Conservation (phyloP, 1,140 invertebrate species). For the Musca domestica region DNA sequence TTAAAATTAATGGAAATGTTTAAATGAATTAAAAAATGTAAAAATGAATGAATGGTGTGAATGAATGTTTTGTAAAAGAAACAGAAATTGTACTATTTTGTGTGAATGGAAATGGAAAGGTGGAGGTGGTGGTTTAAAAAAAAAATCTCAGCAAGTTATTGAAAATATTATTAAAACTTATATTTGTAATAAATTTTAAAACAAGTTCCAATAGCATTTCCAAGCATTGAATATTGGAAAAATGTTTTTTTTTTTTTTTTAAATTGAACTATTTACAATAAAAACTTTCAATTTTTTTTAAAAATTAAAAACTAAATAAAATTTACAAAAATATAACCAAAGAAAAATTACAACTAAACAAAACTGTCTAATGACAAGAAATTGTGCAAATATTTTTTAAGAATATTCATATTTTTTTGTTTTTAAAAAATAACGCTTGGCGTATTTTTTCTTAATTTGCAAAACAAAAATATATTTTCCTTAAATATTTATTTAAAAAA, state of each 20-base stretch:
- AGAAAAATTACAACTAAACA: slow-evolving; percentile 23
- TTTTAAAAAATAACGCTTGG: slow-evolving; percentile 42
- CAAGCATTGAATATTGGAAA: neutral
- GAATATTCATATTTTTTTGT: neutral
- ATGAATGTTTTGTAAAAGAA: neutral
- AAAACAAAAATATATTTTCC: slow-evolving; percentile 29
- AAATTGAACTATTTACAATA: slow-evolving; percentile 15
- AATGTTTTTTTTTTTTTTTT: neutral
- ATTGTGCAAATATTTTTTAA: slow-evolving; percentile 16
- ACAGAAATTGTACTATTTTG: slow-evolving; percentile 8
- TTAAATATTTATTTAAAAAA: slow-evolving; percentile 37
- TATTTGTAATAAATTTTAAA: neutral
- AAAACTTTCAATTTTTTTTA: slow-evolving; percentile 8
- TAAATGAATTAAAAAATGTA: neutral
- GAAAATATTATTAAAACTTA: slow-evolving; percentile 1
- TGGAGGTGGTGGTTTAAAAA: neutral
- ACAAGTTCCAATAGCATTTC: neutral
- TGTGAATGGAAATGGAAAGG: neutral
- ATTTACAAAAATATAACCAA: slow-evolving; percentile 3
- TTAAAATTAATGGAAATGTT: slow-evolving; percentile 22
- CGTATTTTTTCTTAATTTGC: slow-evolving; percentile 28
- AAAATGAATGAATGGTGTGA: neutral
- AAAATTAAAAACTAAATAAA: slow-evolving; percentile 3
- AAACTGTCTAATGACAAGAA: slow-evolving; percentile 31
- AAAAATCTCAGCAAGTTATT: slow-evolving; percentile 1